These are phyloP conservation scores for Artibeus jamaicensis DNA, from an alignment of 2,797 vertebrate genomes.

Conservation along the genomic window DNA sequence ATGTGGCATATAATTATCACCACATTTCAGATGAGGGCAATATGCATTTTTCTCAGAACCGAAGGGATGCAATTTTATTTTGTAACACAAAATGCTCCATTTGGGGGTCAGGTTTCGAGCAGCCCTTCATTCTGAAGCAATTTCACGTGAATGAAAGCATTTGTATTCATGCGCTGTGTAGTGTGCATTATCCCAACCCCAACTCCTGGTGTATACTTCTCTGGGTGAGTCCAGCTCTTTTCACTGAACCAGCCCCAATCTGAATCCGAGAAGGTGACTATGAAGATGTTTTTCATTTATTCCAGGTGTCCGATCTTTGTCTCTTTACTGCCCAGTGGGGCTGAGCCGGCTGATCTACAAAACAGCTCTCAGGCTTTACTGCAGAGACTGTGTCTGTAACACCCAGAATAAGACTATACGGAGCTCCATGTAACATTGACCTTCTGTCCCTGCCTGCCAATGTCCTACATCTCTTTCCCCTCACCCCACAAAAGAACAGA, in stretches of 20 bases:
- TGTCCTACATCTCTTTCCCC: not conserved
- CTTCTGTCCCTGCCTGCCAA: not conserved
- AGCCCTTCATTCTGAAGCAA: slow-evolving; percentile 75
- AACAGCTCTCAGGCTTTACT: not conserved
- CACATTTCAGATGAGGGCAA: slow-evolving; percentile 72
- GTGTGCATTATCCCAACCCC: slow-evolving; percentile 41
- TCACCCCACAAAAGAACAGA: not conserved
- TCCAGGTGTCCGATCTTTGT: not conserved
- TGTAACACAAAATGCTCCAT: slow-evolving; percentile 76
- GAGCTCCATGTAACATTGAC: not conserved
- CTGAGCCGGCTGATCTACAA: not conserved
- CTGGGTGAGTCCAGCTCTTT: not conserved
- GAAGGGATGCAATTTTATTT: slow-evolving; percentile 78
- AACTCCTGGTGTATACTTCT: not conserved
- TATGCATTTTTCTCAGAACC: slow-evolving; percentile 64
- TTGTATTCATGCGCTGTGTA: slow-evolving; percentile 55
- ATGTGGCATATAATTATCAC: slow-evolving; percentile 73
- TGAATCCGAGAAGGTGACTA: not conserved
- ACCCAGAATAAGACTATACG: not conserved
- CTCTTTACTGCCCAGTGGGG: not conserved
- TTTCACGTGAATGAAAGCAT: slow-evolving; percentile 77
- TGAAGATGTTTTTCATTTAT: not conserved
- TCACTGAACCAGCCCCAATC: not conserved
- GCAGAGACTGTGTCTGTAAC: not conserved
- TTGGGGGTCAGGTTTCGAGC: slow-evolving; percentile 73